These are phyloP conservation scores for Heteropelma amictum DNA, from an alignment of 2,888 invertebrate genomes.

Conservation along the genomic window DNA sequence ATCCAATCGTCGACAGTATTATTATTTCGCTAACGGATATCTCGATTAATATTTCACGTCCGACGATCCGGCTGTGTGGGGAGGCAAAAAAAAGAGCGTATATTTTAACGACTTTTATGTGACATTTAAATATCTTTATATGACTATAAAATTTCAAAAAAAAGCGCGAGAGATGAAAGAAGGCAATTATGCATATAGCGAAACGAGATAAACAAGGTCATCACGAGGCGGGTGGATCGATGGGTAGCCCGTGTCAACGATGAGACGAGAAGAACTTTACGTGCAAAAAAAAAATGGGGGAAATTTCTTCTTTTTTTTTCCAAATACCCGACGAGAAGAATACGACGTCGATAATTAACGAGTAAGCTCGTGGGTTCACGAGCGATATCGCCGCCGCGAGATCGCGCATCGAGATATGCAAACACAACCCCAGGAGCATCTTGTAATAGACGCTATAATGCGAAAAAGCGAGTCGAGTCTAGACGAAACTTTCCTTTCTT, in stretches of 20 bases:
- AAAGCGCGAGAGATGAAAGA: conserved; percentile 30
- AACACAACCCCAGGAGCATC: conserved; percentile 42
- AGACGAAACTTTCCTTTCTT: conserved; percentile 27
- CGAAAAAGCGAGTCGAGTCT: conserved; percentile 23
- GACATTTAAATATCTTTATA: conserved; percentile 4
- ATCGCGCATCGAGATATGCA: conserved; percentile 50
- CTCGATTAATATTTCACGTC: neutral
- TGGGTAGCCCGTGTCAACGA: conserved; percentile 21
- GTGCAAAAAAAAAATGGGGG: neutral
- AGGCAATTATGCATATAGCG: conserved; percentile 33
- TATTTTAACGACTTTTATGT: conserved; percentile 4
- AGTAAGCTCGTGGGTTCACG: conserved; percentile 36
- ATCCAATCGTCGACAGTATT: no score
- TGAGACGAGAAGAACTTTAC: conserved; percentile 14
- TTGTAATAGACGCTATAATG: conserved; percentile 47
- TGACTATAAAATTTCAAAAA: conserved; percentile 19
- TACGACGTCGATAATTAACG: conserved; percentile 43
- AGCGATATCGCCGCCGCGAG: conserved; percentile 37
- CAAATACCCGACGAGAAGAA: conserved; percentile 23
- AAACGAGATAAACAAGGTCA: conserved; percentile 48
- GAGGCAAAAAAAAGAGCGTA: neutral
- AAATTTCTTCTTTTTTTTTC: no score
- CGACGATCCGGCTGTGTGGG: neutral
- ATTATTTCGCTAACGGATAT: neutral
- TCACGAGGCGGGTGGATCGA: conserved; percentile 32